Base-by-base conservation (phyloP, 2,888 invertebrate species). In the Mythimna lalbum region DNA sequence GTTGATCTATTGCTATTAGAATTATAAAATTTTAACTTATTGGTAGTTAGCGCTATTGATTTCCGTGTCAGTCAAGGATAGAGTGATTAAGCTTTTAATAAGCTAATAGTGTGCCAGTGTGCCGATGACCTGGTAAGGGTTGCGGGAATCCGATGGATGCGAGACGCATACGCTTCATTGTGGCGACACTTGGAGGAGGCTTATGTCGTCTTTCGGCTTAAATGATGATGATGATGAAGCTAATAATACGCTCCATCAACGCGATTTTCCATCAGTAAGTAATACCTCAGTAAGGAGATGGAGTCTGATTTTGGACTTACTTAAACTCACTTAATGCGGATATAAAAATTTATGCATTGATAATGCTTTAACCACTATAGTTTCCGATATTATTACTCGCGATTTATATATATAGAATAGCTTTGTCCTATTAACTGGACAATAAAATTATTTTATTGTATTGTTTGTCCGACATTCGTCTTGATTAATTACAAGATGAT, bases 391-490 rank as follows among this genome's bases (percentile, higher is more conserved):
- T 65, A 39, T 63, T 78, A 39, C 33, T 1, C 4, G 4, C n/a
- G 50, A 76, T 65, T 76, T 57, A 62, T n/a, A n/a, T n/a, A 43
- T 55, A 10, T n/a, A 19, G 39, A 57, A 50, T 57, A 64, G 1
- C n/a, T 61, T n/a, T 36, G 52, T 5, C 17, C 57, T 52, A 63
- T 52, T 73, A 62, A 62, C 27, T 12, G 33, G 14, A 63, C 55
- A 17, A 61, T 76, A 77, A 62, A n/a, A 73, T 73, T 61, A 72
- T 66, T 63, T 63, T 61, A 76, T 79, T 64, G 57, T 63, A 49
- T 69, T 76, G 60, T 68, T 69, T 81, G 69, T 69, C 68, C 43
- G 43, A 67, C 57, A 71, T 73, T 68, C n/a, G 60, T 61, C 49
- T 59, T 60, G 63, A 69, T 66, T 68, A 74, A 73, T 79, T 63